A percentile compares a stretch with the other conserved stretches of the same genome.
phyloP scores from a whole-genome alignment of 2,888 invertebrate species.

The Vanessa cardui region DNA sequence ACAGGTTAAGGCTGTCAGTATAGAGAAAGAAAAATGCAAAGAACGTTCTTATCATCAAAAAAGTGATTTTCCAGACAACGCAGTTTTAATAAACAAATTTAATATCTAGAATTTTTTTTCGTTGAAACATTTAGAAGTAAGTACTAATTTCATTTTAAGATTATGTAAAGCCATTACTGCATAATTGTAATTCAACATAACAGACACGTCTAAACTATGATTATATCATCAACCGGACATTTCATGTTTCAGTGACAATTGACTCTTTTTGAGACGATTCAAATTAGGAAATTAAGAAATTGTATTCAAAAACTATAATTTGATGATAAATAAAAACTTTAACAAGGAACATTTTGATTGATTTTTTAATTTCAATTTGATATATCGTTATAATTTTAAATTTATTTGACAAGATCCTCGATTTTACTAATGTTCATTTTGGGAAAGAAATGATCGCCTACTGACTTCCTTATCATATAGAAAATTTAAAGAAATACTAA shows the following conservation, averaged over 20 bases:
- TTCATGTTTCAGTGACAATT: conserved; percentile 21
- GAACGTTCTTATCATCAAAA: too few species aligned
- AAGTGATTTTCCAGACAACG: too few species aligned
- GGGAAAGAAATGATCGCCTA: too few species aligned
- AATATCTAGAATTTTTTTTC: too few species aligned
- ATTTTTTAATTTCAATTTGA: neutral
- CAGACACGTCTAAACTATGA: neutral
- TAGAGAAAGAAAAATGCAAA: too few species aligned
- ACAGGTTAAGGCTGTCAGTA: too few species aligned
- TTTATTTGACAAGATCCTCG: neutral
- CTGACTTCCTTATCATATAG: too few species aligned
- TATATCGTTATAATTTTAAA: neutral
- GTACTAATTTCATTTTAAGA: conserved; percentile 29
- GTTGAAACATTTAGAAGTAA: neutral
- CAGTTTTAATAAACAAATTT: too few species aligned
- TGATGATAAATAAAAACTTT: neutral
- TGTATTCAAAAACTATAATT: neutral
- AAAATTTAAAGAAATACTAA: too few species aligned
- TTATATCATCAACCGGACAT: conserved; percentile 39
- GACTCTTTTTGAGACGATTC: conserved; percentile 18
- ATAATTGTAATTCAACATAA: conserved; percentile 39
- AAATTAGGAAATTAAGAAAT: conserved; percentile 21
- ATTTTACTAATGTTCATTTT: neutral
- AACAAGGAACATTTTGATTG: neutral
- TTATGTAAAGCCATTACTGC: conserved; percentile 37